Evolutionary conservation across 2,113 vertebrate species (phyloP).

Genomic region (Thymallus thymallus): DNA sequence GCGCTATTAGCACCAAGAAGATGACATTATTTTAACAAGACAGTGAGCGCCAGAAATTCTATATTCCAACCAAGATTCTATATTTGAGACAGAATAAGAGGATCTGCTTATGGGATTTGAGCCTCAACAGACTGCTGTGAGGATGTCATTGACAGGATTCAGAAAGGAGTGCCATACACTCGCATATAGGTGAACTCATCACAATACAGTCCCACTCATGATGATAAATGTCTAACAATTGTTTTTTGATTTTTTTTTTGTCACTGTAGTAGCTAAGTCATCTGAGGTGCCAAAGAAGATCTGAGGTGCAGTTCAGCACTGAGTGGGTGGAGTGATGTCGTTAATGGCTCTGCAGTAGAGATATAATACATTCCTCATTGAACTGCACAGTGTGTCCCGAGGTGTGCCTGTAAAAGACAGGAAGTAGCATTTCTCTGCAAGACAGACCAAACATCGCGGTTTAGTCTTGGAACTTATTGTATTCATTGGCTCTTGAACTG

Average conservation of each 20-base stretch:
- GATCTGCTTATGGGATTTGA: neutral
- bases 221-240: neutral
- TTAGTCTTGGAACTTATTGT: neutral
- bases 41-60: slow-evolving; percentile 42
- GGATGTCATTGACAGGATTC: neutral
- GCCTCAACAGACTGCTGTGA: neutral
- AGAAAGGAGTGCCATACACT: neutral
- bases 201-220: neutral
- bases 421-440: neutral
- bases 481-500: neutral
- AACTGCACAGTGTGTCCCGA: too few species aligned
- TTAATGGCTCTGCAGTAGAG: too few species aligned
- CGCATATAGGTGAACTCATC: neutral
- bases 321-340: too few species aligned
- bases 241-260: too few species aligned
- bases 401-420: neutral
- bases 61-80: neutral
- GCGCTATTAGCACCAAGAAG: slow-evolving; percentile 30
- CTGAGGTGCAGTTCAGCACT: too few species aligned
- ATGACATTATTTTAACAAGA: slow-evolving; percentile 38
- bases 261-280: too few species aligned
- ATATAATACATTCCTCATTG: too few species aligned
- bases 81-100: neutral
- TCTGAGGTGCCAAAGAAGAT: too few species aligned
- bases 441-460: neutral